Evolutionary conservation across 2,113 vertebrate genomes (phyloP), one percentile per base, ranked within the genome.

Genomic region (Mungos mungo): DNA sequence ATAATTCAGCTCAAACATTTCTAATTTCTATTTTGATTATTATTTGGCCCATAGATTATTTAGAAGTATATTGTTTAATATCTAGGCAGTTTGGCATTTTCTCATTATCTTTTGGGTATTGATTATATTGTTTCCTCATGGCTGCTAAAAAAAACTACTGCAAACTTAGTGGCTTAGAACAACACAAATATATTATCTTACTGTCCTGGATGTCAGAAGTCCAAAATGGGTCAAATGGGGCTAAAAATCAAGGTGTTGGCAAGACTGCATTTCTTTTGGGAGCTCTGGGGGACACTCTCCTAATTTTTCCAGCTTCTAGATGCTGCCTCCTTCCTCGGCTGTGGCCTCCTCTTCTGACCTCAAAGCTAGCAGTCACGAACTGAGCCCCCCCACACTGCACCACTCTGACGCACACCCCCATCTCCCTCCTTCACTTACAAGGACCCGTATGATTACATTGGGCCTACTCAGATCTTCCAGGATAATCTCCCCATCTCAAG

Each of bases 11-110:
- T 33, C 16, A 81, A 74, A 69, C 45, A 81, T 50, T 89, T 90
- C 63, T 57, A 60, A 79, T 93, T 96, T 79, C 54, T 65, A 31
- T 45, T 77, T 87, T 18, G 2, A 54, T 90, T 72, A 41, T 84
- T 95, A 38, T 66, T 35, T 97, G 83, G 77, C n/a, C 23, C 35
- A 35, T 45, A 71, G 35, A 72, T 93, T 88, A 95, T 82, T 95
- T 83, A 84, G 60, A 82, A 90, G 13, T 50, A 1, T 69, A 27
- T 57, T 76, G 15, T 72, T 88, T 88, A 91, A 81, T 92, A 85
- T 92, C 38, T 35, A 89, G 14, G 6, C n/a, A 89, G 23, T 25
- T 89, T 3, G 7, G 18, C 25, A 69, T 94, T 92, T 90, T 66
- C 69, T 85, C 8, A 21, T 85, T 66, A 60, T 60, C 45, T 63